Conservation (phyloP, 1,140 invertebrate genomes). For the Himalopsyche phryganea region DNA sequence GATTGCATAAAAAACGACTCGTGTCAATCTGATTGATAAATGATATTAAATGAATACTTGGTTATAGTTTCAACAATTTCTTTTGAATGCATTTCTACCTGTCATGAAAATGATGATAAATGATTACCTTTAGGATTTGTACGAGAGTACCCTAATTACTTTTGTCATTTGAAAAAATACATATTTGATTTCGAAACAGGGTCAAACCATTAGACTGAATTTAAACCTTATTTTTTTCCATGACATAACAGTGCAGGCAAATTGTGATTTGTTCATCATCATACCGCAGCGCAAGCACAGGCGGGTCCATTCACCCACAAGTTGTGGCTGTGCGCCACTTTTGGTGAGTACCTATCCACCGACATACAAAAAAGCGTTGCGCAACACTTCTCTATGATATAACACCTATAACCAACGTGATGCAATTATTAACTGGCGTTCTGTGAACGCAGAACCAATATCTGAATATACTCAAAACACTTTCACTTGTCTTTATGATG, state of each 20-base stretch:
- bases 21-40: too few species aligned
- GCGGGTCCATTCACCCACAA: constrained; percentile 5
- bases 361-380: constrained; percentile 1
- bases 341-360: constrained; percentile 7
- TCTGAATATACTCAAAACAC: constrained; percentile 5
- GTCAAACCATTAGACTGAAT: constrained; percentile 1
- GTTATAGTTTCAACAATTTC: too few species aligned
- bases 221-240: constrained; percentile 2
- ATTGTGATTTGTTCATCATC: neutral
- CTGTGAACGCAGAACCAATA: constrained; percentile 7
- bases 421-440: constrained; percentile 10
- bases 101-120: too few species aligned
- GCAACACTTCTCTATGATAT: constrained; percentile 10
- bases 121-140: too few species aligned
- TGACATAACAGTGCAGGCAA: constrained; percentile 11
- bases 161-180: too few species aligned
- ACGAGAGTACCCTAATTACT: too few species aligned
- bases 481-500: constrained; percentile 18
- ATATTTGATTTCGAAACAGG: constrained; percentile 3
- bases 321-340: constrained; percentile 11
- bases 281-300: neutral
- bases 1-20: too few species aligned
- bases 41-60: too few species aligned
- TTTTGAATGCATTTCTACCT: too few species aligned
- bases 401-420: constrained; percentile 2